phyloP scores from a whole-genome alignment of 2,888 invertebrate species.

The Mongoloraphidia duomilia region DNA sequence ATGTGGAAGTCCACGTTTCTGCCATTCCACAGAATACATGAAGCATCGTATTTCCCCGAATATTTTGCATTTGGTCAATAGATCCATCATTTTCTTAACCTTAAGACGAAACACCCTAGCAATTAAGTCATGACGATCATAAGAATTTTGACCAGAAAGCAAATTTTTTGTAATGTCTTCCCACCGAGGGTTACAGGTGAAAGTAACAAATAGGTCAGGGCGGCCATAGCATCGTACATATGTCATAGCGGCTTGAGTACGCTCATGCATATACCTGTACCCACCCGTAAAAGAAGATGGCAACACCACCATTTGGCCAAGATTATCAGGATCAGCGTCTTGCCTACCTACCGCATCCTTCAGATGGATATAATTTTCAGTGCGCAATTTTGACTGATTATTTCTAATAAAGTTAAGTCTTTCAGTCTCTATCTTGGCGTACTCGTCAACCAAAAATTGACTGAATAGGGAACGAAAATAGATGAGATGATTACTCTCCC shows the following conservation, averaged over 20 bases:
- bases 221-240: conserved; percentile 18
- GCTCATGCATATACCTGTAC: conserved; percentile 16
- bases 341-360: not conserved
- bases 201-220: conserved; percentile 18
- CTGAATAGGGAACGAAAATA: conserved; percentile 14
- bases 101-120: not conserved
- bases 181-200: conserved; percentile 6
- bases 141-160: not conserved
- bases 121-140: not conserved
- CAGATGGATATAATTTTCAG: conserved; percentile 1
- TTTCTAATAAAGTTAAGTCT: not conserved
- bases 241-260: conserved; percentile 18
- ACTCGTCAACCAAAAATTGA: conserved; percentile 20
- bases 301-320: conserved; percentile 11
- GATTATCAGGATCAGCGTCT: conserved; percentile 6
- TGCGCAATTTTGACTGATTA: conserved; percentile 13
- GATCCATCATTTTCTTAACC: not conserved
- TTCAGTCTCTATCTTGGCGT: conserved; percentile 13
- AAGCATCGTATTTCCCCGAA: conserved; percentile 12
- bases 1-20: conserved; percentile 14
- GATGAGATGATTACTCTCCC: conserved; percentile 12
- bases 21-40: conserved; percentile 14
- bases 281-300: conserved; percentile 13
- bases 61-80: not conserved
- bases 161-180: not conserved